Evolutionary conservation across 2,888 invertebrate genomes (phyloP).

Genomic region (Eupeodes luniger): DNA sequence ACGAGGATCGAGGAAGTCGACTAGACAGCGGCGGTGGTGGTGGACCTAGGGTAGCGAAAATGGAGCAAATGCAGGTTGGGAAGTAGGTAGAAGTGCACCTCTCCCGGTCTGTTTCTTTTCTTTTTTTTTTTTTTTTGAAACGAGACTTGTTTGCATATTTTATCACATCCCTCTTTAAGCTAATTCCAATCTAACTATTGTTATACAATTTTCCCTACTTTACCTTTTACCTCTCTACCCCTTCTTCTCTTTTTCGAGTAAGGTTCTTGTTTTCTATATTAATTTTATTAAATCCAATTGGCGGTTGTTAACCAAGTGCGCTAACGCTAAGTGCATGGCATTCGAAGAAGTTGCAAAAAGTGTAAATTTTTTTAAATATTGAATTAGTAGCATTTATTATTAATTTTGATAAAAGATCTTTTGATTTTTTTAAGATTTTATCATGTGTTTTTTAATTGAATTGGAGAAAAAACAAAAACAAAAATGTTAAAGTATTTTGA

Average conservation of each 20-base stretch:
- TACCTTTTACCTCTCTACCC: background rate
- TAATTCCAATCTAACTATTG: slow-evolving; percentile 15
- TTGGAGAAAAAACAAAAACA: slow-evolving; percentile 36
- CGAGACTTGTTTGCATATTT: background rate
- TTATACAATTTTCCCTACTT: background rate
- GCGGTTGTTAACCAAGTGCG: background rate
- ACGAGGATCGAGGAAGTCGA: slow-evolving; percentile 79
- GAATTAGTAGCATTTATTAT: slow-evolving; percentile 57
- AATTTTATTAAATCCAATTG: background rate
- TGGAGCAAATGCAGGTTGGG: slow-evolving; percentile 31
- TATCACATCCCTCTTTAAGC: slow-evolving; percentile 15
- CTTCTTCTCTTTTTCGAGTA: background rate
- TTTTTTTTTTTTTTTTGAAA: background rate
- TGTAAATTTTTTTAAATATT: slow-evolving; percentile 52
- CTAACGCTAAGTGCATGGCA: slow-evolving; percentile 18
- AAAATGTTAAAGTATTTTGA: slow-evolving; percentile 32
- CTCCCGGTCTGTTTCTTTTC: background rate
- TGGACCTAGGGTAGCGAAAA: slow-evolving; percentile 17
- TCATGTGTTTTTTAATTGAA: slow-evolving; percentile 42
- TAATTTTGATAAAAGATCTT: slow-evolving; percentile 21
- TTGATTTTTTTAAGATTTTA: slow-evolving; percentile 31
- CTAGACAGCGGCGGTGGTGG: background rate
- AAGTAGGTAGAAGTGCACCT: background rate
- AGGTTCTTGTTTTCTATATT: background rate
- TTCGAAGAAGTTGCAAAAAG: slow-evolving; percentile 39